Evolutionary conservation across 2,113 vertebrate genomes (phyloP).

Genomic region (Prolemur simus): DNA sequence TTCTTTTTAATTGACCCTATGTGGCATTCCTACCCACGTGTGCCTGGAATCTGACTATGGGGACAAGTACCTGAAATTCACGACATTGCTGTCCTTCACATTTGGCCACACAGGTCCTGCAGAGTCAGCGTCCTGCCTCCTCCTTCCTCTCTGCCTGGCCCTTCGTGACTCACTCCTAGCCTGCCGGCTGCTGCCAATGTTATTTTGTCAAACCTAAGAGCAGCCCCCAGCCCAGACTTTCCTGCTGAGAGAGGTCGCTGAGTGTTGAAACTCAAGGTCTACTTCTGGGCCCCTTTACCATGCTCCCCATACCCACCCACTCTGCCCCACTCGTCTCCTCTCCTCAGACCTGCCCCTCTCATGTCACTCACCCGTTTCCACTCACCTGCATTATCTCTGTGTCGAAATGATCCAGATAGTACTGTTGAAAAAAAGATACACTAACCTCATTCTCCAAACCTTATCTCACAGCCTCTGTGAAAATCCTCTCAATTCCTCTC

Average conservation of each 20-base stretch:
- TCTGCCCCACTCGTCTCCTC: no score
- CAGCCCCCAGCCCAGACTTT: neutral
- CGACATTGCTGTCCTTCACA: neutral
- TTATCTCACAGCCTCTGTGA: neutral
- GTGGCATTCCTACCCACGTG: neutral
- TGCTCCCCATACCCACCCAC: neutral
- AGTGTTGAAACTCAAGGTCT: neutral
- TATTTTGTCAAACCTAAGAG: neutral
- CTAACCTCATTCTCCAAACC: neutral
- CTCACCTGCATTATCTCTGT: neutral
- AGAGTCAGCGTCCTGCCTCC: neutral
- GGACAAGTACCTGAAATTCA: neutral
- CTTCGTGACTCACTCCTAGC: neutral
- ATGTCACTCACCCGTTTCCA: neutral
- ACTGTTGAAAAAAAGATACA: conserved; percentile 21
- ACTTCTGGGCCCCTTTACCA: neutral
- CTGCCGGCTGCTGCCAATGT: neutral
- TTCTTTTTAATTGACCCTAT: neutral
- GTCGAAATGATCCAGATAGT: neutral
- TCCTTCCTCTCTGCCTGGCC: neutral
- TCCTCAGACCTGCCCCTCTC: neutral
- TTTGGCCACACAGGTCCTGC: neutral
- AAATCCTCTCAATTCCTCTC: neutral
- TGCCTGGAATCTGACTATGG: neutral
- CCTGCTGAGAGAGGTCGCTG: neutral